phyloP scores from a whole-genome alignment of 2,113 vertebrate species.

The Phainopepla nitens region DNA sequence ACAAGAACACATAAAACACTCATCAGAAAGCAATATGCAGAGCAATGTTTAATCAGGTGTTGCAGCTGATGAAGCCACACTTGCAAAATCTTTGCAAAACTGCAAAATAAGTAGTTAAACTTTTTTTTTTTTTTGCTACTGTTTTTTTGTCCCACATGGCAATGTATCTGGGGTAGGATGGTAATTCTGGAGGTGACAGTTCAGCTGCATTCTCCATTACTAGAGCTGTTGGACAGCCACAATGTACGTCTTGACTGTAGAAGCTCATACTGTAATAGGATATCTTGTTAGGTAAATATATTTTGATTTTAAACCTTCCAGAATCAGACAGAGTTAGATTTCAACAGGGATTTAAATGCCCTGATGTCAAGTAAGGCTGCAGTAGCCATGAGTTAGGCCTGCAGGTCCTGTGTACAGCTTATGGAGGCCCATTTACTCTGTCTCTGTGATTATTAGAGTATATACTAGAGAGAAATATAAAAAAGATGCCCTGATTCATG shows the following conservation, averaged over 20 bases:
- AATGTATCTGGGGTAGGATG: neutral
- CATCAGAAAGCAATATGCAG: constrained; percentile 56
- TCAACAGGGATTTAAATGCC: neutral
- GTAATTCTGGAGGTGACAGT: neutral
- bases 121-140: neutral
- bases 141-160: neutral
- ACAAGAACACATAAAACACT: constrained; percentile 65
- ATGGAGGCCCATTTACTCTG: rapidly evolving
- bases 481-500: neutral
- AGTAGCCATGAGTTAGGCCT: neutral
- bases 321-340: neutral
- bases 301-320: neutral
- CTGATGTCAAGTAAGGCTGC: neutral
- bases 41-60: constrained; percentile 55
- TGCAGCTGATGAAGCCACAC: constrained; percentile 61
- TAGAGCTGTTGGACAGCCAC: neutral
- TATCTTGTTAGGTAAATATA: neutral
- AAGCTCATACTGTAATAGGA: neutral
- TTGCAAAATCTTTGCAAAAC: constrained; percentile 16
- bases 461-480: neutral
- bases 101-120: constrained; percentile 32
- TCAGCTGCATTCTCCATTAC: neutral
- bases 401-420: neutral
- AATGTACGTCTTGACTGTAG: neutral
- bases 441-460: neutral